These are phyloP conservation scores for Dufourea novaeangliae DNA, from an alignment of 1,140 invertebrate genomes.

Conservation along the genomic window DNA sequence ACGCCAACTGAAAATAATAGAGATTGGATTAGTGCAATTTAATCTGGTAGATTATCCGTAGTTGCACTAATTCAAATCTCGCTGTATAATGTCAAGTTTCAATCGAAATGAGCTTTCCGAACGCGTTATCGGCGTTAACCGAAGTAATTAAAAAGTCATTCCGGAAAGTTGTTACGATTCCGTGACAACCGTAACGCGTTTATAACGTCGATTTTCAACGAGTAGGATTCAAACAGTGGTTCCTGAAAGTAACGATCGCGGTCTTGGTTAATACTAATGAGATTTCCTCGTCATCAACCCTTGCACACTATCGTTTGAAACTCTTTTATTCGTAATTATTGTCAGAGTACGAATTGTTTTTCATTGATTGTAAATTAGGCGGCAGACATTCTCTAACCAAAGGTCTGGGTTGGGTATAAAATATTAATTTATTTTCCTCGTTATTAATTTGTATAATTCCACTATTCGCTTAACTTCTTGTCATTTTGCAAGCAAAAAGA, in stretches of 20 bases:
- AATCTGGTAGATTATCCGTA: too few species aligned
- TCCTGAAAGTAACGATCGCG: not conserved
- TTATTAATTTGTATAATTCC: too few species aligned
- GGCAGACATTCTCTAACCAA: not conserved
- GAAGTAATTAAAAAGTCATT: constrained; percentile 16
- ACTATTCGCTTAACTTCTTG: too few species aligned
- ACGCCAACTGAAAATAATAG: not conserved
- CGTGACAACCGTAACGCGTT: not conserved
- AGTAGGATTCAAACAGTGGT: not conserved
- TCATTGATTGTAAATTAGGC: not conserved
- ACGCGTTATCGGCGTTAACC: not conserved
- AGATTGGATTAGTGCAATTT: not conserved
- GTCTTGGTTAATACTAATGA: not conserved
- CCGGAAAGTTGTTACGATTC: not conserved
- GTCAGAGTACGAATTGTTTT: not conserved
- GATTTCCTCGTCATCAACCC: not conserved
- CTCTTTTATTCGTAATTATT: not conserved
- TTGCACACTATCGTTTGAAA: not conserved
- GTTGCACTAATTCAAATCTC: not conserved
- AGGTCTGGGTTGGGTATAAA: too few species aligned
- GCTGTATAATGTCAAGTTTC: not conserved
- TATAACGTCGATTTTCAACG: constrained; percentile 1
- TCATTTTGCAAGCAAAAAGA: not conserved
- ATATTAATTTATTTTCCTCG: too few species aligned
- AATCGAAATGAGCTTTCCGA: not conserved